Evolutionary conservation across 2,797 vertebrate species (phyloP).

Genomic region (Remorina albescens): DNA sequence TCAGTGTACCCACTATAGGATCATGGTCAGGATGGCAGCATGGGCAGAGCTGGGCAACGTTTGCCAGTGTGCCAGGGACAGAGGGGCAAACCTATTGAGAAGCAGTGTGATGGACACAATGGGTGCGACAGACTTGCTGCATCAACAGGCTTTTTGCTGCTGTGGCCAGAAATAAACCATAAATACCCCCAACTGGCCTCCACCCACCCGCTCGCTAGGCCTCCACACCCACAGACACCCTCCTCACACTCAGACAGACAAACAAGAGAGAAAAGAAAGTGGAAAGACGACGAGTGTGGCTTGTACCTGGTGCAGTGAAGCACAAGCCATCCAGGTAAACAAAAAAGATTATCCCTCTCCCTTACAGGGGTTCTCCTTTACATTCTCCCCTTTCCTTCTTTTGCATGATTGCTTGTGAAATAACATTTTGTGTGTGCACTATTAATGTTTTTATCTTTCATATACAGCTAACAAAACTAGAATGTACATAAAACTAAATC

Average conservation of each 20-base stretch:
- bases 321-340: constrained; percentile 81
- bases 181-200: constrained; percentile 85
- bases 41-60: constrained; percentile 80
- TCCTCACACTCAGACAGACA: constrained; percentile 74
- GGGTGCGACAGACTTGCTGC: constrained; percentile 86
- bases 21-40: constrained; percentile 72
- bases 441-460: constrained; percentile 3
- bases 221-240: constrained; percentile 73
- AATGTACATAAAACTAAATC: constrained; percentile 20
- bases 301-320: constrained; percentile 73
- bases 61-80: constrained; percentile 77
- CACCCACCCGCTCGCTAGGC: constrained; percentile 73
- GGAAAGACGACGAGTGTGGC: constrained; percentile 69
- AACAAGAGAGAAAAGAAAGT: constrained; percentile 64
- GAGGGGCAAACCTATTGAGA: constrained; percentile 86
- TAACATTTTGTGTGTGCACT: constrained; percentile 15
- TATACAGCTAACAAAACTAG: not conserved
- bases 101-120: constrained; percentile 86
- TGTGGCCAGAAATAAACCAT: constrained; percentile 88
- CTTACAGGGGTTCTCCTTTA: constrained; percentile 16
- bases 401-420: constrained; percentile 18
- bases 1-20: constrained; percentile 71
- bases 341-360: constrained; percentile 27
- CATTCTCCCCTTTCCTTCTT: not conserved
- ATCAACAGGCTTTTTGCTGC: constrained; percentile 91